Evolutionary conservation across 2,888 invertebrate species (phyloP).

Genomic region (Cryptocephalus moraei): DNA sequence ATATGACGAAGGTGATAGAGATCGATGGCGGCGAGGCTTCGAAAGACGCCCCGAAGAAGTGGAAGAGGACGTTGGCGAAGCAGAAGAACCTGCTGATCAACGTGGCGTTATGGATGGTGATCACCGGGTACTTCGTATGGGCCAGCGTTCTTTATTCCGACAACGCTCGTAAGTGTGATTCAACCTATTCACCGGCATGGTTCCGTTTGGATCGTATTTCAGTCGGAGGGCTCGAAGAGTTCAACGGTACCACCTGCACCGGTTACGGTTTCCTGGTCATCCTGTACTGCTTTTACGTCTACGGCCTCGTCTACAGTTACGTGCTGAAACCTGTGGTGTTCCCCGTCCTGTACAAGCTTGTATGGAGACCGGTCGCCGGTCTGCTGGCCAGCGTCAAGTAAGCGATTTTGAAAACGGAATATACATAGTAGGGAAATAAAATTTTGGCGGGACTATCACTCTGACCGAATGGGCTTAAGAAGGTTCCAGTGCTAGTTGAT

Average conservation of each 20-base stretch:
- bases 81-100: neutral
- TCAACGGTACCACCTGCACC: slow-evolving; percentile 12
- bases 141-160: slow-evolving; percentile 22
- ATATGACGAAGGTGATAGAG: neutral
- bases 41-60: neutral
- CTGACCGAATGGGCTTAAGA: no score
- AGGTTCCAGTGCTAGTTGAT: no score
- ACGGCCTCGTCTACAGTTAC: slow-evolving; percentile 12
- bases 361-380: slow-evolving; percentile 10
- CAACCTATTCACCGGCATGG: no score
- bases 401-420: neutral
- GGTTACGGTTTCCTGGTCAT: slow-evolving; percentile 22
- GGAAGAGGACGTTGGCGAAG: neutral
- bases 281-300: slow-evolving; percentile 16
- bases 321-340: slow-evolving; percentile 13
- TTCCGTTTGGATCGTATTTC: neutral
- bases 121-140: slow-evolving; percentile 25
- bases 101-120: slow-evolving; percentile 2
- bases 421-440: no score
- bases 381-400: slow-evolving; percentile 12
- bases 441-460: no score
- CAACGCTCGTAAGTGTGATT: slow-evolving; percentile 12
- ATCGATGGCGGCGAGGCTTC: neutral
- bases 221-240: slow-evolving; percentile 1
- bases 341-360: slow-evolving; percentile 10